phyloP scores from a whole-genome alignment of 1,140 invertebrate genomes.

The Drosophila parvula region DNA sequence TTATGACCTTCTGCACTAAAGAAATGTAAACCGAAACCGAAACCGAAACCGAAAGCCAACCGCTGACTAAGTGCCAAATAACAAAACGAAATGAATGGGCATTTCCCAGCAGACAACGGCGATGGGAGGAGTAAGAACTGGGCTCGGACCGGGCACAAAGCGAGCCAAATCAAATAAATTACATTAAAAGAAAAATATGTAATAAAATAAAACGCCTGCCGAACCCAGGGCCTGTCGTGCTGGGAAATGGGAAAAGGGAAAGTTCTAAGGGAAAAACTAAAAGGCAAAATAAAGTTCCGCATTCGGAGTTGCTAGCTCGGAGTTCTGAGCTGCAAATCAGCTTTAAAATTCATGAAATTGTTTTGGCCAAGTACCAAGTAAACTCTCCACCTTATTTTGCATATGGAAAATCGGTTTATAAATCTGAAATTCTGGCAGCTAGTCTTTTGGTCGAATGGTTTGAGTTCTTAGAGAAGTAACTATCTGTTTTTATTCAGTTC shows the following conservation, averaged over 20 bases:
- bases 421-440: not conserved
- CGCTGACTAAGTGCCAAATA: slow-evolving; percentile 64
- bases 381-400: not conserved
- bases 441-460: not conserved
- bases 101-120: slow-evolving; percentile 19
- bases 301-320: not conserved
- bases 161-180: slow-evolving; percentile 71
- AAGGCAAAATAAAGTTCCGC: slow-evolving; percentile 4
- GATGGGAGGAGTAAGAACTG: not conserved
- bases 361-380: slow-evolving; percentile 4
- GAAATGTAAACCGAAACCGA: slow-evolving; percentile 40
- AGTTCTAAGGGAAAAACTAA: not conserved
- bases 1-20: slow-evolving; percentile 46
- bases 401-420: not conserved
- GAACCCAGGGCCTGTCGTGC: not conserved
- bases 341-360: slow-evolving; percentile 8
- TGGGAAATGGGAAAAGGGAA: not conserved
- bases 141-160: slow-evolving; percentile 1
- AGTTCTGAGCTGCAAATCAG: slow-evolving; percentile 2
- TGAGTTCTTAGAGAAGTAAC: not conserved
- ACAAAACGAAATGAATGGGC: slow-evolving; percentile 65
- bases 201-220: slow-evolving; percentile 66
- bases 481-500: not conserved
- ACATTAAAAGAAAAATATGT: slow-evolving; percentile 71
- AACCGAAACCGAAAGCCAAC: slow-evolving; percentile 33